Conservation (phyloP, 1,140 invertebrate species). For the Bombus sylvicola region DNA sequence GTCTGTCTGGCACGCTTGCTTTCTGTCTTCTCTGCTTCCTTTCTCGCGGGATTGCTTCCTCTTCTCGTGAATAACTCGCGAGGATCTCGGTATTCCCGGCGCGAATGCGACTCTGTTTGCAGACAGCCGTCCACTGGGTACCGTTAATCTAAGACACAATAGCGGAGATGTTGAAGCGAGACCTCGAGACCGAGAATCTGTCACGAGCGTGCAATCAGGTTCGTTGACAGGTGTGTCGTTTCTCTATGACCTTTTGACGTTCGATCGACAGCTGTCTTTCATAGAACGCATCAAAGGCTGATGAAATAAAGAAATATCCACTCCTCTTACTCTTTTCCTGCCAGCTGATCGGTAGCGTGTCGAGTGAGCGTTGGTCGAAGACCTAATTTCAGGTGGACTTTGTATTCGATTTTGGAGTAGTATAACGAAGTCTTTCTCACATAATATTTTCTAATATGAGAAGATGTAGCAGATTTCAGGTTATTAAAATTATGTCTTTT, state of each 20-base stretch:
- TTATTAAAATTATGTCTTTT: too few species aligned
- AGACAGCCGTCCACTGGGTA: slow-evolving; percentile 58
- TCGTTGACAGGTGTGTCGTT: slow-evolving; percentile 10
- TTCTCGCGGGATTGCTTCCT: background rate
- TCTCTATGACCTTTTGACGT: background rate
- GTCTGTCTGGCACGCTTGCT: background rate
- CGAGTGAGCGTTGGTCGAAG: too few species aligned
- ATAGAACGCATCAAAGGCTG: background rate
- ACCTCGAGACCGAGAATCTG: background rate
- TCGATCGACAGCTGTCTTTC: slow-evolving; percentile 33
- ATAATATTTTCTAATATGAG: too few species aligned
- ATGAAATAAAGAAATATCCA: background rate
- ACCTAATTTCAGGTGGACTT: too few species aligned
- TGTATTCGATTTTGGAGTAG: too few species aligned
- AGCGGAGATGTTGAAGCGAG: slow-evolving; percentile 39
- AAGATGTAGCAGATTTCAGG: too few species aligned
- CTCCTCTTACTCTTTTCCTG: too few species aligned
- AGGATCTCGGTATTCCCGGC: slow-evolving; percentile 37
- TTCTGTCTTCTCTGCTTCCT: background rate
- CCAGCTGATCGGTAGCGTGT: background rate
- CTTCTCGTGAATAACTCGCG: background rate
- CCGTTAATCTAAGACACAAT: slow-evolving; percentile 79
- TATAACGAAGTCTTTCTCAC: too few species aligned
- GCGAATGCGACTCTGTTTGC: slow-evolving; percentile 27
- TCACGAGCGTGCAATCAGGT: background rate